A percentile compares a stretch with the other conserved stretches of the same genome.
Evolutionary conservation across 2,797 vertebrate species (phyloP).

Genomic region (Coccyzus lansbergi): DNA sequence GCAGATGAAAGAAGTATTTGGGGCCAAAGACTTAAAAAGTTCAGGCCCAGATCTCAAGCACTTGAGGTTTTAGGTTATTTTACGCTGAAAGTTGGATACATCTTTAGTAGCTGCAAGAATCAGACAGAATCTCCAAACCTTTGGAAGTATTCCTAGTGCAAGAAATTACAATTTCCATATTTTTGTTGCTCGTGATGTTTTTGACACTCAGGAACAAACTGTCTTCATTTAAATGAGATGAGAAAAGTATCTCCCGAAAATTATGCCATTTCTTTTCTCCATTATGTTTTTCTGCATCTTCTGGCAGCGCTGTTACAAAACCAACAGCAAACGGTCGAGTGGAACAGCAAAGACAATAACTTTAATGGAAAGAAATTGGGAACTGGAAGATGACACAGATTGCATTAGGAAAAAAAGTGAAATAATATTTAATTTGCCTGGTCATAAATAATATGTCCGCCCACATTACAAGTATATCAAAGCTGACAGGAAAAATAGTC

Average conservation of each 20-base stretch:
- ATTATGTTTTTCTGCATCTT: conserved; percentile 68
- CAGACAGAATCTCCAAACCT: conserved; percentile 37
- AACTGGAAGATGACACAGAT: conserved; percentile 74
- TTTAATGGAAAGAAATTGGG: conserved; percentile 77
- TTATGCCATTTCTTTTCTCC: conserved; percentile 69
- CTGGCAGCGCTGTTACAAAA: conserved; percentile 65
- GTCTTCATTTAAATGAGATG: conserved; percentile 79
- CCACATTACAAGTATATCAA: conserved; percentile 76
- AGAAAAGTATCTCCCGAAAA: conserved; percentile 74
- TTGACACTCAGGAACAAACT: conserved; percentile 75
- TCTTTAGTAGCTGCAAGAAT: conserved; percentile 32
- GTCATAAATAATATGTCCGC: conserved; percentile 81
- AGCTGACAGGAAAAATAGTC: conserved; percentile 76
- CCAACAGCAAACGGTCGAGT: conserved; percentile 69
- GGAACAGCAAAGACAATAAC: conserved; percentile 79
- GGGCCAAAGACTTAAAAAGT: background rate
- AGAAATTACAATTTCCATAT: conserved; percentile 52
- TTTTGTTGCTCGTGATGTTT: conserved; percentile 65
- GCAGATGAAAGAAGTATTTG: background rate
- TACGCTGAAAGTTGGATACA: background rate
- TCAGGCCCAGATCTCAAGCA: background rate
- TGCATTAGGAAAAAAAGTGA: conserved; percentile 74
- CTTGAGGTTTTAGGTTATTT: background rate
- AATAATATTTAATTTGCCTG: conserved; percentile 82
- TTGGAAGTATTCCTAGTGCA: conserved; percentile 48